Evolutionary conservation across 2,113 vertebrate genomes (phyloP).

Genomic region (Xiphophorus hellerii): DNA sequence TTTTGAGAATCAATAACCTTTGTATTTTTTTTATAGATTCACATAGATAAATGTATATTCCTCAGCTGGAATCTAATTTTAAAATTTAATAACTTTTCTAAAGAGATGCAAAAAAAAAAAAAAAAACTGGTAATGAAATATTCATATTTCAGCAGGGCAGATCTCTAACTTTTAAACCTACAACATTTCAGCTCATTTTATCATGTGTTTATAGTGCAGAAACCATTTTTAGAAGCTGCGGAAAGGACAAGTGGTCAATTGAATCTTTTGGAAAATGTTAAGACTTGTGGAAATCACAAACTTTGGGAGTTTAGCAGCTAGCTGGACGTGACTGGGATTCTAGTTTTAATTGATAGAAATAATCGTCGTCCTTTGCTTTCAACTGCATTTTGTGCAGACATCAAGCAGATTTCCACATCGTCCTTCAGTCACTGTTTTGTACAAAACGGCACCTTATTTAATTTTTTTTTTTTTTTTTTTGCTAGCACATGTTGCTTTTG

Average conservation of each 20-base stretch:
- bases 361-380: neutral
- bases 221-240: slow-evolving; percentile 13
- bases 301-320: neutral
- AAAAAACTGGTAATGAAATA: too few species aligned
- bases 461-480: neutral
- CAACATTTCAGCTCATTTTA: neutral
- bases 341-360: slow-evolving; percentile 8
- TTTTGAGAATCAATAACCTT: too few species aligned
- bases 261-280: slow-evolving; percentile 33
- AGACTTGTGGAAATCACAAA: slow-evolving; percentile 18
- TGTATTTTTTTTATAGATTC: too few species aligned
- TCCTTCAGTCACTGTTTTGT: neutral
- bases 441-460: neutral
- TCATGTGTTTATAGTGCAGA: slow-evolving; percentile 8
- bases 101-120: too few species aligned
- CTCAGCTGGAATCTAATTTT: too few species aligned
- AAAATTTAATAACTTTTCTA: too few species aligned
- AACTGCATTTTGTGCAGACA: slow-evolving; percentile 7
- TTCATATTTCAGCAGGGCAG: too few species aligned
- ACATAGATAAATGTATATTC: too few species aligned
- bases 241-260: slow-evolving; percentile 10
- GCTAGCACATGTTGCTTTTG: slow-evolving; percentile 6
- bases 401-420: slow-evolving; percentile 1
- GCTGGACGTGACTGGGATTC: slow-evolving; percentile 12
- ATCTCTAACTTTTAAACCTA: neutral